These are phyloP conservation scores for Argynnis bischoffii DNA, from an alignment of 2,888 invertebrate genomes.

Conservation along the genomic window DNA sequence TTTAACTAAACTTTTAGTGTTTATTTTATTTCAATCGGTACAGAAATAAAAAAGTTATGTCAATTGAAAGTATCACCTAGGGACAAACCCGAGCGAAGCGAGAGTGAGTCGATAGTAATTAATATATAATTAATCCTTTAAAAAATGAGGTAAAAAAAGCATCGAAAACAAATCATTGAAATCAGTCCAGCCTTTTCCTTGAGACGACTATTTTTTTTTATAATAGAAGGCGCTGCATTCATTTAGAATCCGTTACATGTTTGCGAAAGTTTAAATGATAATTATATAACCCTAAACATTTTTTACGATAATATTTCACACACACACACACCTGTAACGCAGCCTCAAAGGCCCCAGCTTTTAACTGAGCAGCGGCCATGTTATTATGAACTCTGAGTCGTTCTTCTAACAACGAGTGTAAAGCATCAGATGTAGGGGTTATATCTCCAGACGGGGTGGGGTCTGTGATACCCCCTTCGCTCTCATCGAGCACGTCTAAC, in stretches of 20 bases:
- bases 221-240: background rate
- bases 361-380: constrained; percentile 95
- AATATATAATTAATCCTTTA: too few relatives aligned
- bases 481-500: constrained; percentile 89
- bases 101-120: too few relatives aligned
- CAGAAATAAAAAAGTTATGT: too few relatives aligned
- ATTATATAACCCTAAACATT: background rate
- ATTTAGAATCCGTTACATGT: background rate
- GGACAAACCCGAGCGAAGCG: too few relatives aligned
- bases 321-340: constrained; percentile 84
- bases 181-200: too few relatives aligned
- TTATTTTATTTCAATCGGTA: too few relatives aligned
- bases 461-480: constrained; percentile 84
- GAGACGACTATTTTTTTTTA: too few relatives aligned
- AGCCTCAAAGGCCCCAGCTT: constrained; percentile 92
- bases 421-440: constrained; percentile 54
- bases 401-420: constrained; percentile 86
- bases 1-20: too few relatives aligned
- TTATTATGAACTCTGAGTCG: constrained; percentile 94
- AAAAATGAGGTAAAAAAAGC: too few relatives aligned
- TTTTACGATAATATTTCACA: too few relatives aligned
- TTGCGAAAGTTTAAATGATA: background rate
- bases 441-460: constrained; percentile 77
- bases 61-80: too few relatives aligned
- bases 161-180: too few relatives aligned